Conservation (phyloP, 2,797 vertebrate genomes). For the Gadopsis marmoratus region DNA sequence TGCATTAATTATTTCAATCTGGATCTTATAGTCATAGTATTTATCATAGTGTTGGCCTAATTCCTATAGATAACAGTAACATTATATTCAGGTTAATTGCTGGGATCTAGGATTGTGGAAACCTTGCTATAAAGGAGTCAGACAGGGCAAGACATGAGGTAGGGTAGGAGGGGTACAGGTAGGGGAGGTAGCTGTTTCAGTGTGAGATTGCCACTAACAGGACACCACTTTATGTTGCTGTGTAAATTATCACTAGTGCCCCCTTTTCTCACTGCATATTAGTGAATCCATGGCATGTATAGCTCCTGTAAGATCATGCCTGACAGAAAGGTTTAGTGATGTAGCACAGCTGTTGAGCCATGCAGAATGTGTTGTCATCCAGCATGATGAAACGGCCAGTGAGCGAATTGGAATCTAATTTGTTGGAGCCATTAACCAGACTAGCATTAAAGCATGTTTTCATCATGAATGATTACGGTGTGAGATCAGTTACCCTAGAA, state of each 20-base stretch:
- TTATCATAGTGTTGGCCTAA: background rate
- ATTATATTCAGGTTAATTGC: background rate
- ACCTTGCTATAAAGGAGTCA: background rate
- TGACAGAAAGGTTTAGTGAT: slow-evolving; percentile 66
- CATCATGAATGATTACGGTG: slow-evolving; percentile 78
- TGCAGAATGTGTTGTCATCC: slow-evolving; percentile 66
- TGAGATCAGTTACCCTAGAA: slow-evolving; percentile 76
- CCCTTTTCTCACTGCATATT: slow-evolving; percentile 52
- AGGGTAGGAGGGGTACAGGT: background rate
- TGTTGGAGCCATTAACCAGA: slow-evolving; percentile 75
- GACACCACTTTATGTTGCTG: slow-evolving; percentile 27
- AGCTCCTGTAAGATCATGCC: slow-evolving; percentile 53
- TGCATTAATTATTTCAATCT: background rate
- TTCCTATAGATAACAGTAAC: background rate
- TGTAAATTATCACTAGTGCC: slow-evolving; percentile 51
- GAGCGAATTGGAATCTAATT: slow-evolving; percentile 75
- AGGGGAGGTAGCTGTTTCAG: background rate
- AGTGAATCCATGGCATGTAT: slow-evolving; percentile 44
- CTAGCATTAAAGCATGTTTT: slow-evolving; percentile 74
- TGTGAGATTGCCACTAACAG: slow-evolving; percentile 41
- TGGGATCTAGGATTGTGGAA: background rate
- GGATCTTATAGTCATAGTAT: background rate
- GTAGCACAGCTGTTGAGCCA: slow-evolving; percentile 67
- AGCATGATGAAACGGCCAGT: slow-evolving; percentile 64
- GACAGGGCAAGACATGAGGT: background rate